phyloP scores from a whole-genome alignment of 1,140 invertebrate genomes.

The Drosophila kohkoa region DNA sequence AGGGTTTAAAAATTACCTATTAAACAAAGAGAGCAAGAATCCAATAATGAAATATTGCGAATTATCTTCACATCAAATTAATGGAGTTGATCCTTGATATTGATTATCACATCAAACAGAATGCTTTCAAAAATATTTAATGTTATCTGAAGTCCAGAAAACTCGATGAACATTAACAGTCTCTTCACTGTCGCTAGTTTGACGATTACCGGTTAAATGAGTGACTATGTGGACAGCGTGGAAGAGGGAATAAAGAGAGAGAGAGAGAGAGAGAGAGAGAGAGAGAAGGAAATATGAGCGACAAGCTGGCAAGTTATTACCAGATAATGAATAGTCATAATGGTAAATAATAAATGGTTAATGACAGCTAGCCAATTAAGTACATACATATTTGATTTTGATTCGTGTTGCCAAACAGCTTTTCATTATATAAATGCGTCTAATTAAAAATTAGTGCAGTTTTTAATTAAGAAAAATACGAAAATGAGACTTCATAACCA shows the following conservation, averaged over 20 bases:
- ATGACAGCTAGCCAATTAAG: constrained; percentile 31
- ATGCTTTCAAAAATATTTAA: too few species aligned
- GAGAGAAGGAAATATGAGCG: not conserved
- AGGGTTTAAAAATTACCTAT: too few species aligned
- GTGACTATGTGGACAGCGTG: not conserved
- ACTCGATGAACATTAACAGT: not conserved
- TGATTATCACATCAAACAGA: too few species aligned
- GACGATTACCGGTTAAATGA: constrained; percentile 6
- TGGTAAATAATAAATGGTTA: constrained; percentile 34
- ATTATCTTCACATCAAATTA: too few species aligned
- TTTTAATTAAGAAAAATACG: constrained; percentile 80
- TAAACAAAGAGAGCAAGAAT: too few species aligned
- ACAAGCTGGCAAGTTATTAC: constrained; percentile 26
- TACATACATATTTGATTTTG: constrained; percentile 17
- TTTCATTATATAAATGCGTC: constrained; percentile 51
- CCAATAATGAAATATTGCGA: too few species aligned
- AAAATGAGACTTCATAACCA: constrained; percentile 82
- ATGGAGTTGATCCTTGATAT: too few species aligned
- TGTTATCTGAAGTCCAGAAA: too few species aligned
- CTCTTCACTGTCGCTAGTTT: too few species aligned
- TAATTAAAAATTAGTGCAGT: constrained; percentile 81
- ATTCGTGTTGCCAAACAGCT: constrained; percentile 30
- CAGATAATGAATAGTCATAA: constrained; percentile 38
- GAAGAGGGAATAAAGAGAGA: not conserved
- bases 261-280: not conserved